Percentiles rank a stretch among this genome's conserved stretches.
These are phyloP conservation scores for Enteromius argenteus DNA, from an alignment of 2,797 vertebrate genomes.

Conservation along the genomic window DNA sequence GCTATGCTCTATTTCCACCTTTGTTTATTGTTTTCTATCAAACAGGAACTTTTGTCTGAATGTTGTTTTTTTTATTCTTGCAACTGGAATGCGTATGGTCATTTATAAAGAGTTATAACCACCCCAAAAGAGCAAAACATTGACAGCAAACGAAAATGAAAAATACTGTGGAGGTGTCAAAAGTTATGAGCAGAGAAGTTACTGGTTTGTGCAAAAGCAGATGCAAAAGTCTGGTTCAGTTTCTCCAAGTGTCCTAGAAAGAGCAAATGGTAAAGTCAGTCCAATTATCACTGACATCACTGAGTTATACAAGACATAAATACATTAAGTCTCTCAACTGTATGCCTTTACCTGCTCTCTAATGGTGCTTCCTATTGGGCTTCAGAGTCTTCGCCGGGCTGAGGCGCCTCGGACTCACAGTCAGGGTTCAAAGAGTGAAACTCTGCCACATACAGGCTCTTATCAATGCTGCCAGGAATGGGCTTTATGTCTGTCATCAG, in stretches of 20 bases:
- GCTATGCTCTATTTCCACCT: not conserved
- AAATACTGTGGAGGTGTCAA: constrained; percentile 30
- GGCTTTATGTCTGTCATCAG: constrained; percentile 85
- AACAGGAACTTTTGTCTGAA: not conserved
- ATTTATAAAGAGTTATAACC: not conserved
- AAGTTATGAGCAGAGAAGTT: constrained; percentile 9
- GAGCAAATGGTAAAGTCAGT: constrained; percentile 31
- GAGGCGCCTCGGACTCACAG: constrained; percentile 62
- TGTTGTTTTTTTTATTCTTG: constrained; percentile 12
- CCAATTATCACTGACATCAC: not conserved
- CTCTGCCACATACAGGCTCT: constrained; percentile 84
- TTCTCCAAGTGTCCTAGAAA: constrained; percentile 63
- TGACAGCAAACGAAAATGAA: constrained; percentile 57
- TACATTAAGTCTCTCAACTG: not conserved
- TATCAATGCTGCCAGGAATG: constrained; percentile 83
- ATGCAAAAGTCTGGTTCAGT: constrained; percentile 66
- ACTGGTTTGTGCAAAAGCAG: constrained; percentile 67
- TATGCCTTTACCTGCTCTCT: constrained; percentile 28
- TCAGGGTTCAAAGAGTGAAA: constrained; percentile 75
- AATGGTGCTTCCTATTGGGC: constrained; percentile 58
- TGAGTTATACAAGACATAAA: not conserved
- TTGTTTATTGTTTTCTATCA: constrained; percentile 8
- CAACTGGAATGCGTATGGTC: constrained; percentile 52
- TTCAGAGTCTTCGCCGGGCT: constrained; percentile 29
- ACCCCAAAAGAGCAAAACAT: constrained; percentile 23